Evolutionary conservation across 2,113 vertebrate genomes (phyloP).

Genomic region (Pao palembangensis): DNA sequence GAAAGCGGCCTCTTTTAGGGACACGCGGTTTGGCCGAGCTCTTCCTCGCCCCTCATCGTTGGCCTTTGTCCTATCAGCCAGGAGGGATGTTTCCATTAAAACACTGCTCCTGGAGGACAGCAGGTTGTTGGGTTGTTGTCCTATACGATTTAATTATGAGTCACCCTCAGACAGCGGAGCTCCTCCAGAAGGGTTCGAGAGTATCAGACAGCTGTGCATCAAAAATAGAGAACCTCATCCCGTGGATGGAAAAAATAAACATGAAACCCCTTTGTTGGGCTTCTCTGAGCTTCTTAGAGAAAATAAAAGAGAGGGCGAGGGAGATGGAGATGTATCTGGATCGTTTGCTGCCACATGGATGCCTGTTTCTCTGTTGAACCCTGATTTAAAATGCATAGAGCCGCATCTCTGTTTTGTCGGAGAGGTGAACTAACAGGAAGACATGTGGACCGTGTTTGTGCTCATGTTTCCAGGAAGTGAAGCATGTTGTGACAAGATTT

Average conservation of each 20-base stretch:
- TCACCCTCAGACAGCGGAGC: conserved; percentile 36
- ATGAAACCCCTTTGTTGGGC: conserved; percentile 35
- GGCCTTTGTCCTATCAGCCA: conserved; percentile 13
- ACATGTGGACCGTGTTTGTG: conserved; percentile 14
- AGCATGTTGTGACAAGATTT: conserved; percentile 35
- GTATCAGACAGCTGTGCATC: conserved; percentile 31
- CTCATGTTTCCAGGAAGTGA: not conserved
- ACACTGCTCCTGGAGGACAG: not conserved
- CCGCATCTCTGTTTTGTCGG: conserved; percentile 18
- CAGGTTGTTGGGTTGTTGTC: not conserved
- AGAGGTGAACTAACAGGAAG: conserved; percentile 15
- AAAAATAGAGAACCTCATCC: conserved; percentile 50
- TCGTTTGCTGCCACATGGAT: conserved; percentile 4
- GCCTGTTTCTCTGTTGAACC: conserved; percentile 8
- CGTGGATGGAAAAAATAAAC: conserved; percentile 58
- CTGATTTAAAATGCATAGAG: conserved; percentile 6
- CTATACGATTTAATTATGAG: conserved; percentile 41
- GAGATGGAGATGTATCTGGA: not conserved
- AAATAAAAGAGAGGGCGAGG: not conserved
- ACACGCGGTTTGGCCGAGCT: not conserved
- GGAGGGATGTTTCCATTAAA: conserved; percentile 26
- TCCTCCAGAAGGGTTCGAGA: conserved; percentile 9
- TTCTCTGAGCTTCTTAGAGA: conserved; percentile 13
- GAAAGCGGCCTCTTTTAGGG: no score
- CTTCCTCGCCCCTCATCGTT: conserved; percentile 15